Evolutionary conservation across 2,113 vertebrate species (phyloP).

Genomic region (Platysternon megacephalum): DNA sequence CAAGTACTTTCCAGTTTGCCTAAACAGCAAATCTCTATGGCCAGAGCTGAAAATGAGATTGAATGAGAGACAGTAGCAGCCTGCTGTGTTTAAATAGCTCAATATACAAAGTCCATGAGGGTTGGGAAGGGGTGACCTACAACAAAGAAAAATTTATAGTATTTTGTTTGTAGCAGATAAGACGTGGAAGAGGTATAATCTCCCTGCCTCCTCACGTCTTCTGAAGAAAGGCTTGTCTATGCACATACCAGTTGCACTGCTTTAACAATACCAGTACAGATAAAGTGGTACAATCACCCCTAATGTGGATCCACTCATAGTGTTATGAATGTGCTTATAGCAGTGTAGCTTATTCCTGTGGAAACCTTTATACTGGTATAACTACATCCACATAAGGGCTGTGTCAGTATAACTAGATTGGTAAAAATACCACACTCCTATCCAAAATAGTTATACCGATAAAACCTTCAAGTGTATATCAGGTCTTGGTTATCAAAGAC

Average conservation of each 20-base stretch:
- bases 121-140: not conserved
- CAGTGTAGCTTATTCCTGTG: not conserved
- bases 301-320: not conserved
- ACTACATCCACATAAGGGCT: not conserved
- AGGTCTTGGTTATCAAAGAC: not conserved
- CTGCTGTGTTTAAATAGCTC: not conserved
- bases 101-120: not conserved
- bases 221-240: not conserved
- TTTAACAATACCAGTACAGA: not conserved
- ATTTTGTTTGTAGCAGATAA: not conserved
- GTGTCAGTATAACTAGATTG: not conserved
- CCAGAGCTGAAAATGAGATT: not conserved
- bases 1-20: not conserved
- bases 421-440: not conserved
- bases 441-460: not conserved
- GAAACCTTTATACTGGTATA: not conserved
- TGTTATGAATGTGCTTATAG: not conserved
- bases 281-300: not conserved
- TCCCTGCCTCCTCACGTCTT: fast-evolving
- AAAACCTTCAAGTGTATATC: not conserved
- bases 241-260: not conserved
- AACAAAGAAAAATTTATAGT: not conserved
- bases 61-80: not conserved
- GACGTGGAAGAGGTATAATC: no score
- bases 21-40: not conserved